Conservation (phyloP, 2,113 vertebrate species). For the Nyctereutes procyonoides region DNA sequence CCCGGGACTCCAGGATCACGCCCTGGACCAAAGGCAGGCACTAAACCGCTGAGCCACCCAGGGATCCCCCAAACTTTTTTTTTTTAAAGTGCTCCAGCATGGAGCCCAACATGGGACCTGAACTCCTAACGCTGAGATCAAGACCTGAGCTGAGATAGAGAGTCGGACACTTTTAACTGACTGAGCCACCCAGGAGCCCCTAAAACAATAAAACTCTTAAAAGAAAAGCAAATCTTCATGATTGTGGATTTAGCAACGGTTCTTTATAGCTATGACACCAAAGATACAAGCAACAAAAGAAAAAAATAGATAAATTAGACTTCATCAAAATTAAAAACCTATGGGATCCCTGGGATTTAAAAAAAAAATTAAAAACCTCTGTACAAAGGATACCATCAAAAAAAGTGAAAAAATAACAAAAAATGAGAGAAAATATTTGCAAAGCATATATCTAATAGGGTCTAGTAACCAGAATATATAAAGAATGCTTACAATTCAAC, state of each 20-base stretch:
- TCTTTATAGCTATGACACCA: not conserved
- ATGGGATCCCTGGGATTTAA: too few relatives aligned
- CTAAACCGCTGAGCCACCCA: too few relatives aligned
- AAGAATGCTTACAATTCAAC: not conserved
- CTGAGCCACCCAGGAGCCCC: not conserved
- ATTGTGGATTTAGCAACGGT: not conserved
- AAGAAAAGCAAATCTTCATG: not conserved
- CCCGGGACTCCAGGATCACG: too few relatives aligned
- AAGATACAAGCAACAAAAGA: not conserved
- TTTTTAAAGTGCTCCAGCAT: not conserved
- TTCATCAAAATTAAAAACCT: not conserved
- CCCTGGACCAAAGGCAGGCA: too few relatives aligned
- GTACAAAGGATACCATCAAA: not conserved
- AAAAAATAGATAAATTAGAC: not conserved
- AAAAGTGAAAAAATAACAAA: not conserved
- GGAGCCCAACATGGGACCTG: not conserved
- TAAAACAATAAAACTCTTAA: not conserved
- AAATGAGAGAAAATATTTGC: not conserved
- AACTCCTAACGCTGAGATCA: not conserved
- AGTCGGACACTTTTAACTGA: not conserved
- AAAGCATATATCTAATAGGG: not conserved
- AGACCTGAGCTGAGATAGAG: not conserved
- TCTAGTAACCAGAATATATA: not conserved
- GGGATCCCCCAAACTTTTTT: too few relatives aligned
- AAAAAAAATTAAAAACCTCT: not conserved